Base-by-base conservation (phyloP, 2,888 invertebrate species). In the Chaetogeoica ovagalla region DNA sequence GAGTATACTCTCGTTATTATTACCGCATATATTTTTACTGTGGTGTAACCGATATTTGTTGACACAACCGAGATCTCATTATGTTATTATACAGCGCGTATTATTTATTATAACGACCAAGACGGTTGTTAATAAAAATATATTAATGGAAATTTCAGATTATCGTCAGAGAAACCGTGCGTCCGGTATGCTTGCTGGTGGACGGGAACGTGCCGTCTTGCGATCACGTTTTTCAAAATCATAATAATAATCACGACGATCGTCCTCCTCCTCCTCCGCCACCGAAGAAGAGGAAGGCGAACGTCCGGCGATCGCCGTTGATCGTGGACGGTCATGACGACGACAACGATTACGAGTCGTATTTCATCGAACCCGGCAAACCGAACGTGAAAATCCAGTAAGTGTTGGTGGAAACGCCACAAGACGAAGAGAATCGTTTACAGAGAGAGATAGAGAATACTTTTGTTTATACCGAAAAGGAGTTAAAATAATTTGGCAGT, bases 91-190 rank as follows among this genome's bases (percentile, higher is more conserved):
- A 43, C 43, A 11, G 11, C 6, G 43, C 11, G 6, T 43, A 43
- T 48, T 11, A 11, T 11, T 48, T 11, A 11, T 11, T 11, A 48
- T 11, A 43, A 15, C 9, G 48, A 15, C 48, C 11, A 48, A 9
- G 48, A 48, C 48, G 48, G 39, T 43, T 65, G 43, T 21, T 74
- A 66, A 43, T 69, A 59, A 17, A 21, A 60, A 76, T 39, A 19
- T 74, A 66, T 21, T 74, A 66, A 43, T 69, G 69, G 30, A 37
- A 60, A 77, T 77, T 77, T 77, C 52, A 63, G 77, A 79, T 70
- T 62, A 62, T 23, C 39, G 77, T 79, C 62, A 37, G 52, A 37
- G 63, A 79, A 30, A 77, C 77, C 62, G 62, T 77, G 70, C 77
- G 77, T 70, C 77, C 77, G 68, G 77, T 77, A 21, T 77, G 77